Conservation (phyloP, 2,888 invertebrate genomes). For the Yponomeuta sedellus region DNA sequence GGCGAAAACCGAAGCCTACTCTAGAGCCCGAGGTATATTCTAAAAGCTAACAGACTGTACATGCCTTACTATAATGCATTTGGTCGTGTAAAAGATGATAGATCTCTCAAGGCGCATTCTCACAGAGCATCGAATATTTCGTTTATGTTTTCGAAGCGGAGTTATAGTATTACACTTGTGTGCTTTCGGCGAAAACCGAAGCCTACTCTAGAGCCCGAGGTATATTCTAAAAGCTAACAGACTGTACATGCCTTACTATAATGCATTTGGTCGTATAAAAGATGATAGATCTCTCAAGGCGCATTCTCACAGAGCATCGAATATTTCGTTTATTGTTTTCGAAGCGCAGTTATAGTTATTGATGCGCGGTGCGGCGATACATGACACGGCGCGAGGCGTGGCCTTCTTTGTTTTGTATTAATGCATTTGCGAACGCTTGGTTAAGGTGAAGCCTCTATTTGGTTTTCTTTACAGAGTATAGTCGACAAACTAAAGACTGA, state of each 20-base stretch:
- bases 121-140: not conserved
- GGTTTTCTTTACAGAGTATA: not conserved
- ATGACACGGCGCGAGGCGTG: slow-evolving; percentile 26
- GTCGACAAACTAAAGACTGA: no score
- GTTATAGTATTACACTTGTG: no score
- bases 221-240: no score
- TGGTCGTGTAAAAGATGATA: not conserved
- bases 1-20: no score
- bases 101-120: not conserved
- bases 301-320: not conserved
- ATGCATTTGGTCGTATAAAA: not conserved
- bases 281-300: not conserved
- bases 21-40: no score
- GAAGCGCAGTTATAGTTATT: not conserved
- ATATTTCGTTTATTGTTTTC: not conserved
- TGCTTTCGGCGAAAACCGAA: no score
- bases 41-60: no score
- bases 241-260: no score
- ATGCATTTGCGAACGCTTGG: slow-evolving; percentile 28
- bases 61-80: not conserved
- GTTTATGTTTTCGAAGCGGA: not conserved
- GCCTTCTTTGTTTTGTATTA: slow-evolving; percentile 33
- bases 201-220: no score
- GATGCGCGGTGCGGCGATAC: slow-evolving; percentile 5
- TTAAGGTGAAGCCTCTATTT: slow-evolving; percentile 26